Evolutionary conservation across 2,113 vertebrate genomes (phyloP).

Genomic region (Dromaius novaehollandiae): DNA sequence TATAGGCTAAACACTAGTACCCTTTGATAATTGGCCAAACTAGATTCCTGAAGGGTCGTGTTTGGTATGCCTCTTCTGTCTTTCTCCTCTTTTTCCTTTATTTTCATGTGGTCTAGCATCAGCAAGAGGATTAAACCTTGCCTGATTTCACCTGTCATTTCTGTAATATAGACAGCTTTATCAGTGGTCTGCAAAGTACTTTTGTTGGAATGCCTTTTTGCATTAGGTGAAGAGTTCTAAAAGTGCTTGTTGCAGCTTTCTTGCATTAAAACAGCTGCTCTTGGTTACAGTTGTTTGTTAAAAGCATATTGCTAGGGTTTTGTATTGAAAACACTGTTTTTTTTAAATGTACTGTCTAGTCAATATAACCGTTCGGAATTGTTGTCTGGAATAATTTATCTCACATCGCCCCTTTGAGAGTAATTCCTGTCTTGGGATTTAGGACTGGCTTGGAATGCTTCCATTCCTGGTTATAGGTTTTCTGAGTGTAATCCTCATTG

Average conservation of each 20-base stretch:
- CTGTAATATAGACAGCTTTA: neutral
- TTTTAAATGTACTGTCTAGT: neutral
- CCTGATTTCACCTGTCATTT: neutral
- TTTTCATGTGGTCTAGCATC: neutral
- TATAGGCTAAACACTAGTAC: neutral
- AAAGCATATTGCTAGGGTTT: neutral
- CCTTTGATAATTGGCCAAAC: neutral
- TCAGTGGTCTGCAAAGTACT: neutral
- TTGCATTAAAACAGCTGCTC: neutral
- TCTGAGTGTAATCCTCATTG: neutral
- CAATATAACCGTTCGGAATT: neutral
- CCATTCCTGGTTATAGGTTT: neutral
- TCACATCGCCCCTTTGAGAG: neutral
- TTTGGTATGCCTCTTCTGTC: neutral
- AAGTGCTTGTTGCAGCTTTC: neutral
- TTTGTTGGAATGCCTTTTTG: neutral
- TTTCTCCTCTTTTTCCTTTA: neutral
- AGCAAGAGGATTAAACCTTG: neutral
- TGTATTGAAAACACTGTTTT: neutral
- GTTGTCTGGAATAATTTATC: neutral
- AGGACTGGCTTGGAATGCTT: neutral
- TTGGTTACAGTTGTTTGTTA: neutral
- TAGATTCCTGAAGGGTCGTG: neutral
- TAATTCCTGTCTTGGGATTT: neutral
- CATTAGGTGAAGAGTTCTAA: neutral